Percentiles rank a stretch among this genome's conserved stretches.
Conservation (phyloP, 2,797 vertebrate genomes). For the Myripristis jacobus region DNA sequence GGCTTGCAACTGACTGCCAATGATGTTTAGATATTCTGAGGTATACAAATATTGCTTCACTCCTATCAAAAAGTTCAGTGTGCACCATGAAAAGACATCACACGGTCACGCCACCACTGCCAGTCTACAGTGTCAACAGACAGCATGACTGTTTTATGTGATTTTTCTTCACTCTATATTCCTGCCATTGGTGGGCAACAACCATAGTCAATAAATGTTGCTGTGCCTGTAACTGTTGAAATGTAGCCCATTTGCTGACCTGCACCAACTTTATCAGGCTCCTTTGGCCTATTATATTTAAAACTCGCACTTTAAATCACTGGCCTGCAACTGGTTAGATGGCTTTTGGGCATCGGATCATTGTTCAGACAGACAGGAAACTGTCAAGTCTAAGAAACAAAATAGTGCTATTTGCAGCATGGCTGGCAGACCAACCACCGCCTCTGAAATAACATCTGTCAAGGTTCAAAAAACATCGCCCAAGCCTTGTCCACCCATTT, state of each 20-base stretch:
- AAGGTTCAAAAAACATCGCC: background rate
- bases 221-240: too few species aligned
- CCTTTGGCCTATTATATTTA: background rate
- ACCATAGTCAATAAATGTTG: background rate
- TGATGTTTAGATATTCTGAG: background rate
- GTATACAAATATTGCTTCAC: constrained; percentile 3
- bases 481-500: too few species aligned
- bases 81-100: background rate
- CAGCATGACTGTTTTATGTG: background rate
- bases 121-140: background rate
- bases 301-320: background rate
- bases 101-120: background rate
- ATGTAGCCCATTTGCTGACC: too few species aligned
- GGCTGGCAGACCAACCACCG: too few species aligned
- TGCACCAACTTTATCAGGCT: background rate
- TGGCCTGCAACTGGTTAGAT: too few species aligned
- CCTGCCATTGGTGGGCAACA: background rate
- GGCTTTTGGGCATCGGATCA: too few species aligned
- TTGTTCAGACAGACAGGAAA: too few species aligned
- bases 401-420: too few species aligned
- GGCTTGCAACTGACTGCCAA: background rate
- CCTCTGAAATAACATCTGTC: background rate
- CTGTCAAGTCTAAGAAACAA: too few species aligned
- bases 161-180: background rate
- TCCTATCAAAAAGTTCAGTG: background rate